Evolutionary conservation across 2,888 invertebrate species (phyloP).

Genomic region (Oxystoma pomonae): DNA sequence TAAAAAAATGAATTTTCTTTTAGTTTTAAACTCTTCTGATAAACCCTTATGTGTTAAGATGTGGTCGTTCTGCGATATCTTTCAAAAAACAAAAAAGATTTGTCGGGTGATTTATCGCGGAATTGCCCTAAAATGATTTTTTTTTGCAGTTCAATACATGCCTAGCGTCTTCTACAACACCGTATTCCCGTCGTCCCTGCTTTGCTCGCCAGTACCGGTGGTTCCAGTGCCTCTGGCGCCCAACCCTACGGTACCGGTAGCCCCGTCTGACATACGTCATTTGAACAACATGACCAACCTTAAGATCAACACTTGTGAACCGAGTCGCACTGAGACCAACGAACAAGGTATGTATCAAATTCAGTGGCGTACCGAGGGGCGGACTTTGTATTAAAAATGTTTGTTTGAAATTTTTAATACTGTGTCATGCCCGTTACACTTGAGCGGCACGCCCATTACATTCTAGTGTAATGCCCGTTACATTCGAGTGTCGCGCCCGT

Average conservation of each 20-base stretch:
- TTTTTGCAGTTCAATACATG: slow-evolving; percentile 57
- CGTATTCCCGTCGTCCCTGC: slow-evolving; percentile 54
- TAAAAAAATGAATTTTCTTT: no score
- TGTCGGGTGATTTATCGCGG: no score
- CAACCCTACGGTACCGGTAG: slow-evolving; percentile 11
- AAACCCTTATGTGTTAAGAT: no score
- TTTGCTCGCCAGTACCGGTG: slow-evolving; percentile 57
- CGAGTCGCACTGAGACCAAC: not conserved
- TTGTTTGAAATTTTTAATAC: no score
- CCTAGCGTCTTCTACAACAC: slow-evolving; percentile 56
- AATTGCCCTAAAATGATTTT: slow-evolving; percentile 6
- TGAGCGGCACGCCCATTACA: no score
- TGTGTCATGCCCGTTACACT: no score
- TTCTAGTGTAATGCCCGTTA: no score
- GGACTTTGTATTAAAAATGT: no score
- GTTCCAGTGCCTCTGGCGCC: slow-evolving; percentile 36
- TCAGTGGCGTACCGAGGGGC: not conserved
- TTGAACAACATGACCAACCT: slow-evolving; percentile 21
- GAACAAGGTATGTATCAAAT: not conserved
- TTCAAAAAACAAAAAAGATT: no score
- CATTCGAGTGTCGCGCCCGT: no score
- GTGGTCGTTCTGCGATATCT: no score
- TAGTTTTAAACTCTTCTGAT: no score
- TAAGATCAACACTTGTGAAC: slow-evolving; percentile 13
- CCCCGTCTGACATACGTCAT: slow-evolving; percentile 19